Base-by-base conservation (phyloP, 2,888 invertebrate genomes). In the Eupsilia transversa region DNA sequence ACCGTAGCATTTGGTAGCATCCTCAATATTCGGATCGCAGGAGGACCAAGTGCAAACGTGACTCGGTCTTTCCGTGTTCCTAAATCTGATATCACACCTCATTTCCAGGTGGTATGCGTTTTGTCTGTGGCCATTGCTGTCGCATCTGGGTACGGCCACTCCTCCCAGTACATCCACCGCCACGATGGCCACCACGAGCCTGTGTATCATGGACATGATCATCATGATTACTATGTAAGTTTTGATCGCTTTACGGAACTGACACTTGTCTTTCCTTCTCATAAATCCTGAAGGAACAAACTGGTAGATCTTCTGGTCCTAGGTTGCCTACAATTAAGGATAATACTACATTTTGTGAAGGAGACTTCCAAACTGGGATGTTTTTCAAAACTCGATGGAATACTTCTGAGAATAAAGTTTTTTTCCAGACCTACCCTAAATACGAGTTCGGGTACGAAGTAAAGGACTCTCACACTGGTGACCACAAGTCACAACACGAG, bases 381-480 rank as follows among this genome's bases (percentile, higher is more conserved):
- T 33, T 43, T 10, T 56, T 43, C 23, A 1, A 0, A 56, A 27
- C 27, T 4, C 12, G 4, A 54, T 33, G 33, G 14, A 33, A 43
- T 7, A 35, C 1, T 33, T 72, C 30, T 38, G n/a, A 7, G 30
- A 74, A 0, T n/a, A 0, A n/a, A 20, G 5, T 20, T 30, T n/a
- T 49, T 30, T 77, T 67, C 0, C 80, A 91, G 91, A 79, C 88
- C 17, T 85, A 88, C 54, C 91, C 90, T 1, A 91, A 91, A 54
- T 91, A 91, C 72, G 90, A 91, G 69, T 91, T 87, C 61, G 89
- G 88, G 20, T 91, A 91, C 78, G 89, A 90, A 61, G 81, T 91
- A 38, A 88, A 89, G 41, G 97, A 97, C 85, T 90, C 93, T 3
- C 96, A 96, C 88, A 97, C 97, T n/a, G 96, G 96, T 23, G 97